These are phyloP conservation scores for Tetragonula clypearis DNA, from an alignment of 1,140 invertebrate species.

Conservation along the genomic window DNA sequence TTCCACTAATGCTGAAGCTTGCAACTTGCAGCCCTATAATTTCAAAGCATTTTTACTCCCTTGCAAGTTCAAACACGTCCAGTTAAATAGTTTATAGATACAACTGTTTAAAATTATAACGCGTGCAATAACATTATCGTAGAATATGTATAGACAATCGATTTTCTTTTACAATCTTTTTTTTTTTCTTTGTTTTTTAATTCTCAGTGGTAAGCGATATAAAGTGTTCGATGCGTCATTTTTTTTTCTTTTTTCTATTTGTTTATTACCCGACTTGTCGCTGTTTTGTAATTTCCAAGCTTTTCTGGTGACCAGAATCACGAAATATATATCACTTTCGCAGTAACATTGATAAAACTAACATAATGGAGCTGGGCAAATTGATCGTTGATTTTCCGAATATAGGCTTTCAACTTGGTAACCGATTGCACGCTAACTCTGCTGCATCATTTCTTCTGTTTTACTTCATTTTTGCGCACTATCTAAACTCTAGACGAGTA, in stretches of 20 bases:
- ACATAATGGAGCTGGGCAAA: conserved; percentile 47
- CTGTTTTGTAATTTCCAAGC: conserved; percentile 35
- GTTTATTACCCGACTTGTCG: conserved; percentile 5
- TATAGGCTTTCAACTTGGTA: conserved; percentile 21
- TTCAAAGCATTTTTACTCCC: neutral
- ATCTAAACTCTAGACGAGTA: neutral
- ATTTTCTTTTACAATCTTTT: neutral
- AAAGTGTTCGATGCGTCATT: neutral
- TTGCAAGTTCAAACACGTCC: neutral
- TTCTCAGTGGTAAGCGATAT: neutral
- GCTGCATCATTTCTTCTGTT: conserved; percentile 23
- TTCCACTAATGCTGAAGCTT: conserved; percentile 62
- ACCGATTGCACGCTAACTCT: conserved; percentile 38
- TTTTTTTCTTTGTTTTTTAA: neutral
- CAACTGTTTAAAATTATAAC: neutral
- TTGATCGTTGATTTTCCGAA: conserved; percentile 51
- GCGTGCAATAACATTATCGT: neutral
- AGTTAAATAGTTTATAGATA: neutral
- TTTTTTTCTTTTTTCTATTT: neutral
- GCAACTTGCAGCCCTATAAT: conserved; percentile 27
- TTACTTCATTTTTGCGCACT: conserved; percentile 1
- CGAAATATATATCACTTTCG: conserved; percentile 37
- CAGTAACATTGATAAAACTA: conserved; percentile 65
- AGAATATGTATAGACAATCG: neutral
- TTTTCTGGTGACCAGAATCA: conserved; percentile 34